Evolutionary conservation across 2,888 invertebrate species (phyloP).

Genomic region (Nyleta sp.): DNA sequence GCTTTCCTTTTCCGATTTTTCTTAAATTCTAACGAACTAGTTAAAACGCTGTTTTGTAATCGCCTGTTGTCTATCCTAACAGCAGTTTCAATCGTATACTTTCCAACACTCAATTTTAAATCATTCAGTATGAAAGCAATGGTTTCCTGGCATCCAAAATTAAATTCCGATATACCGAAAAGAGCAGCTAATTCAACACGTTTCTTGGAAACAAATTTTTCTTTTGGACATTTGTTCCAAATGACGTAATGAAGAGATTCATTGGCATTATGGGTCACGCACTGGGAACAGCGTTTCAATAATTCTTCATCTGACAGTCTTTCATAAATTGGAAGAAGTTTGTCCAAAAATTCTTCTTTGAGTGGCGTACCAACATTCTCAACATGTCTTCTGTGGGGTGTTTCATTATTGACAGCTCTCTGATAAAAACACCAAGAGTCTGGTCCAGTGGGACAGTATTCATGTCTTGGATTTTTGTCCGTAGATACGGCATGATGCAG

Average conservation of each 20-base stretch:
- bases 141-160: conserved; percentile 1
- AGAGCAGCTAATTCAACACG: conserved; percentile 8
- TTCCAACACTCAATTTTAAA: not conserved
- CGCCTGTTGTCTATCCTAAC: not conserved
- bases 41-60: not conserved
- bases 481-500: conserved; percentile 18
- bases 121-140: not conserved
- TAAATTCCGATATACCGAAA: not conserved
- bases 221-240: conserved; percentile 31
- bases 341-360: conserved; percentile 13
- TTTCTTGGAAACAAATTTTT: conserved; percentile 12
- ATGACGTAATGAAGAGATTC: conserved; percentile 11
- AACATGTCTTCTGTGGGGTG: conserved; percentile 11
- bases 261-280: conserved; percentile 4
- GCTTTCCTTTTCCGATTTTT: conserved; percentile 10
- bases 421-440: conserved; percentile 14
- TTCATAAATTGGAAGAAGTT: conserved; percentile 18
- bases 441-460: conserved; percentile 4
- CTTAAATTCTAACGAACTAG: conserved; percentile 7
- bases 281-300: conserved; percentile 1
- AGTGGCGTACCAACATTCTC: conserved; percentile 14
- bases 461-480: conserved; percentile 7
- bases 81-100: not conserved
- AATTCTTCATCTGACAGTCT: conserved; percentile 1
- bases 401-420: not conserved